Evolutionary conservation across 1,140 invertebrate species (phyloP).

Genomic region (Drosophila bocki): DNA sequence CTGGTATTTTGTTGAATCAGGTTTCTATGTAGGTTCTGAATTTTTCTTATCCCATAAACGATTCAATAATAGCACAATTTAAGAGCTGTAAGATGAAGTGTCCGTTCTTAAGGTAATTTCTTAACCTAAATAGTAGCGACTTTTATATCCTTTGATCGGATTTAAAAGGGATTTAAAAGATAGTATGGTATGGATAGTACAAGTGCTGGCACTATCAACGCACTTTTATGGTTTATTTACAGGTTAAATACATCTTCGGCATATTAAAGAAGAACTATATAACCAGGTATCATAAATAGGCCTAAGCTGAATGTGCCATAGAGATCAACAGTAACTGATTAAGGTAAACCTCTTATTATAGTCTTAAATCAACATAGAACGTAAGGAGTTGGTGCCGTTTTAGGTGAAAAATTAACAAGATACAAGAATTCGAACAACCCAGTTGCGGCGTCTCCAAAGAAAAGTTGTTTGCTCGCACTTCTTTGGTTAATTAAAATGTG

Average conservation of each 20-base stretch:
- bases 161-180: no score
- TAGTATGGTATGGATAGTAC: no score
- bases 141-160: no score
- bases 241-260: not conserved
- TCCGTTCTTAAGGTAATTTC: no score
- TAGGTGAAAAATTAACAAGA: slow-evolving; percentile 17
- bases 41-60: not conserved
- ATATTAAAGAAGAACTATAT: slow-evolving; percentile 15
- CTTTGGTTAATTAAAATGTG: slow-evolving; percentile 49
- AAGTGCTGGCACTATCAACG: not conserved
- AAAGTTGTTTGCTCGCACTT: slow-evolving; percentile 17
- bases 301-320: not conserved
- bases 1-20: not conserved
- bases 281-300: not conserved
- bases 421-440: not conserved
- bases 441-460: slow-evolving; percentile 23
- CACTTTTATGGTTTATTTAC: not conserved
- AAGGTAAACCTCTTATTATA: not conserved
- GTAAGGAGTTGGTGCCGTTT: slow-evolving; percentile 7
- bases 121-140: no score
- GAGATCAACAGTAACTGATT: slow-evolving; percentile 6
- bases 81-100: no score
- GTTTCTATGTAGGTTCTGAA: no score
- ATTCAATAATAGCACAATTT: not conserved
- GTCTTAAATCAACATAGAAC: not conserved